Base-by-base conservation (phyloP, 2,888 invertebrate genomes). In the Phortica okadai region DNA sequence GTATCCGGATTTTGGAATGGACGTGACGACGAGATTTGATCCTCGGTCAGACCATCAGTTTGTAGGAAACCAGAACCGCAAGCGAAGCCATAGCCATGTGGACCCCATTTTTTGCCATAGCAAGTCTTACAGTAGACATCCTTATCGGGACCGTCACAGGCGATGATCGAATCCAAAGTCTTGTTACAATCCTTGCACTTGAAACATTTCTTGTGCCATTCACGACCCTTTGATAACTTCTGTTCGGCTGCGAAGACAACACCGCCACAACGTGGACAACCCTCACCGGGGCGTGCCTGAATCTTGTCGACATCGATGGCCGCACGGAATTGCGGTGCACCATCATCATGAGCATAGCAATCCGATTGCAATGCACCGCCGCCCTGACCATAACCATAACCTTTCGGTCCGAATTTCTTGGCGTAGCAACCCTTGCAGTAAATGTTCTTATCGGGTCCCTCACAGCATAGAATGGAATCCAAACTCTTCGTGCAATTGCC, bases 401-500 rank as follows among this genome's bases (percentile, higher is more conserved):
- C 97, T 93, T 97, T 98, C 89, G 98, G 98, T 89, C 99, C 99
- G 93, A 97, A 98, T 94, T 95, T 97, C 94, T 98, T 97, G 91
- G 95, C 97, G 93, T 99, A 98, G 94, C 99, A 99, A 90, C 97
- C 96, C 96, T 96, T 98, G 94, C 98, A 98, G 93, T 97, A 98
- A 93, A 98, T 97, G 91, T 98, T 96, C 94, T 96, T 96, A 92
- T 98, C 97, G 89, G 98, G 96, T 90, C 97, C 98, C 92, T 97
- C 97, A 92, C 97, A 97, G 93, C 96, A 96, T 93, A 95, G 96
- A 90, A 96, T 94, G 84, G 97, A 97, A 93, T 97, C 97, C 93
- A 97, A 94, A 91, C 96, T 94, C 93, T 97, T 97, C 89, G 93
- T 92, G 93, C 97, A 97, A 88, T 95, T 94, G 91, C 94, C 96